These are phyloP conservation scores for Reticulitermes lucifugus DNA, from an alignment of 2,888 invertebrate genomes.

Conservation along the genomic window DNA sequence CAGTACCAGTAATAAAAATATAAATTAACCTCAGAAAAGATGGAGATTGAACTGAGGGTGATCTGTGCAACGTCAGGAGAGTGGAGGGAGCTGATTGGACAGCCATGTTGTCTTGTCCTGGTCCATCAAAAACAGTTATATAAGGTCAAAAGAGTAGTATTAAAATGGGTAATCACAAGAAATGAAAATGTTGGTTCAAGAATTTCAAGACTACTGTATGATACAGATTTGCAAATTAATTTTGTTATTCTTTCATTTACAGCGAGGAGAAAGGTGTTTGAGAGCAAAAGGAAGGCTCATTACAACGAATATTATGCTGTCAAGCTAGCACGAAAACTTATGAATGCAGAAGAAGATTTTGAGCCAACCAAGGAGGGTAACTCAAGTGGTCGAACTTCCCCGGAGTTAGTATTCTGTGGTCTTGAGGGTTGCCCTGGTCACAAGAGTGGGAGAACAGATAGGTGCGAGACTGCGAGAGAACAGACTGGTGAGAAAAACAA, in stretches of 20 bases:
- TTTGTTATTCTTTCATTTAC: background rate
- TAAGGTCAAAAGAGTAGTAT: too few relatives aligned
- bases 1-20: too few relatives aligned
- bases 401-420: slow-evolving; percentile 31
- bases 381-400: slow-evolving; percentile 25
- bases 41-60: too few relatives aligned
- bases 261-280: slow-evolving; percentile 78
- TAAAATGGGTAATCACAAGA: too few relatives aligned
- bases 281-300: slow-evolving; percentile 94
- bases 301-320: slow-evolving; percentile 98
- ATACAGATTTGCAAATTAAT: background rate
- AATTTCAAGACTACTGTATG: background rate
- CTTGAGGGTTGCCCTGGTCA: slow-evolving; percentile 35
- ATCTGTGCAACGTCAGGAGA: too few relatives aligned
- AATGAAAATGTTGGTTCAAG: too few relatives aligned
- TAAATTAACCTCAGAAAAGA: too few relatives aligned
- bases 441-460: slow-evolving; percentile 19
- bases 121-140: too few relatives aligned
- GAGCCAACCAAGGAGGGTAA: slow-evolving; percentile 72
- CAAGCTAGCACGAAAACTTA: slow-evolving; percentile 88
- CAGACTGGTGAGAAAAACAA: background rate
- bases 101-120: too few relatives aligned
- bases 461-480: slow-evolving; percentile 9
- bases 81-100: too few relatives aligned
- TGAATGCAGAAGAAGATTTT: slow-evolving; percentile 91